Conservation (phyloP, 2,888 invertebrate species). For the Thalpophila matura region DNA sequence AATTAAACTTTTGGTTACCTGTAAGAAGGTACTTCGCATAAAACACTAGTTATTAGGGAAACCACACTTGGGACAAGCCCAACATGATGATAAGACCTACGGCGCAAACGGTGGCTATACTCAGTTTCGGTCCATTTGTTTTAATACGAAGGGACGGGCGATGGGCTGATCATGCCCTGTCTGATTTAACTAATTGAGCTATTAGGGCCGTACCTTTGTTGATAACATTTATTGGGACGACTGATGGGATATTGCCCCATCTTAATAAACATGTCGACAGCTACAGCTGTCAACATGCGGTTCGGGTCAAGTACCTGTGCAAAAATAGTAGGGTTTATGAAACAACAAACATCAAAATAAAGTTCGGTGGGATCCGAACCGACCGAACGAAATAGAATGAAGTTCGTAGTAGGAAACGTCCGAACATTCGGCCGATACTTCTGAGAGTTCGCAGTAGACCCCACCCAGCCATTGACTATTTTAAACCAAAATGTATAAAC, state of each 20-base stretch:
- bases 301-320: neutral
- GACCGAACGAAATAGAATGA: no score
- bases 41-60: no score
- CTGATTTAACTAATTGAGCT: conserved; percentile 37
- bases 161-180: neutral
- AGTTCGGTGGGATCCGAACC: no score
- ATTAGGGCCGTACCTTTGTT: conserved; percentile 26
- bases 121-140: conserved; percentile 19
- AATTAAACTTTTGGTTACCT: no score
- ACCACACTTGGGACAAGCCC: neutral
- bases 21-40: neutral
- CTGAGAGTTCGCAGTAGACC: no score
- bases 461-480: no score
- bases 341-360: no score
- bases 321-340: no score
- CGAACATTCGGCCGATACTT: no score
- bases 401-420: no score
- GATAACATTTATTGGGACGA: neutral
- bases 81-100: neutral
- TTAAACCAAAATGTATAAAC: no score
- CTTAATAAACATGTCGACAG: conserved; percentile 8
- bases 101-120: neutral
- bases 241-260: neutral
- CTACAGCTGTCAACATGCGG: no score
- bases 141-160: conserved; percentile 23